Conservation (phyloP, 2,113 vertebrate species). For the Tretioscincus oriximinensis region DNA sequence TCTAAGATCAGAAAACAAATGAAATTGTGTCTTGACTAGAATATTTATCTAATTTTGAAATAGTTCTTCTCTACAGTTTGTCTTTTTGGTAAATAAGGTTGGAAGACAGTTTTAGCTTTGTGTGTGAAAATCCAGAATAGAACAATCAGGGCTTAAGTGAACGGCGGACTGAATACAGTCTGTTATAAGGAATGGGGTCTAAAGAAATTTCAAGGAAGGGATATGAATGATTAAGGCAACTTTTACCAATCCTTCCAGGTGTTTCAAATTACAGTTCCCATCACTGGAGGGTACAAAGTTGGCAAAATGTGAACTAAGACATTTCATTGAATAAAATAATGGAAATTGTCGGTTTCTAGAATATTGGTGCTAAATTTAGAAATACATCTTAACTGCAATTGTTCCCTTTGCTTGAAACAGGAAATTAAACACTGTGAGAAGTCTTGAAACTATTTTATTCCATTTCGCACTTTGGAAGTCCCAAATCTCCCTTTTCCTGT, state of each 20-base stretch:
- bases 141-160: background rate
- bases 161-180: background rate
- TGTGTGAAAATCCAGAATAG: background rate
- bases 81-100: background rate
- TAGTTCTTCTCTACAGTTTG: background rate
- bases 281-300: background rate
- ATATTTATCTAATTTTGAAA: background rate
- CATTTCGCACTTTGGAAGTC: constrained; percentile 36
- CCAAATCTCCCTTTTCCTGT: constrained; percentile 48
- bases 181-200: background rate
- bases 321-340: constrained; percentile 22
- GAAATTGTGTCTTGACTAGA: background rate
- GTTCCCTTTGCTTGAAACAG: constrained; percentile 15
- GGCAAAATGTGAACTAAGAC: background rate
- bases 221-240: background rate
- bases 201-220: background rate
- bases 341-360: background rate
- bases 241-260: background rate
- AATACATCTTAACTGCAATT: constrained; percentile 8
- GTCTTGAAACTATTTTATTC: constrained; percentile 5
- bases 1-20: background rate
- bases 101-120: background rate
- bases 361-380: constrained; percentile 7
- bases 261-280: background rate
- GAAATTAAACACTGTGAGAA: constrained; percentile 24